These are phyloP conservation scores for Parapsyche elsis DNA, from an alignment of 1,140 invertebrate genomes.

Conservation along the genomic window DNA sequence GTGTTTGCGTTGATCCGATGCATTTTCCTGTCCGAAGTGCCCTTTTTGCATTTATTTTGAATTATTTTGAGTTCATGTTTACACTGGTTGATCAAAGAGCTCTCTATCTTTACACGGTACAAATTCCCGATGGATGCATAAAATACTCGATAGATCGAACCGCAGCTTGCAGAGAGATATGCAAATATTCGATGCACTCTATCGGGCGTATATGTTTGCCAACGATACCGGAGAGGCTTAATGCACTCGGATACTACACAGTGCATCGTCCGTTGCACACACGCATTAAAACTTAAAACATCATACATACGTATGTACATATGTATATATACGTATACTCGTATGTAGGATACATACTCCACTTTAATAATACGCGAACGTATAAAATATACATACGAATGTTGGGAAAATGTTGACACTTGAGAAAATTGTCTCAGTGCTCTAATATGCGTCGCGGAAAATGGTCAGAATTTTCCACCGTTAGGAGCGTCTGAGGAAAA, in stretches of 20 bases:
- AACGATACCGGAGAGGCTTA: slow-evolving; percentile 21
- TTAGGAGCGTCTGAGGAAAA: background rate
- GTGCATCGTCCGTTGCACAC: background rate
- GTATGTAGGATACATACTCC: background rate
- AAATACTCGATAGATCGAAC: slow-evolving; percentile 48
- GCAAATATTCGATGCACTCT: slow-evolving; percentile 50
- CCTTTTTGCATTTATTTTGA: background rate
- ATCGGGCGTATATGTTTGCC: slow-evolving; percentile 5
- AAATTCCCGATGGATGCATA: slow-evolving; percentile 28
- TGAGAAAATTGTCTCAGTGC: slow-evolving; percentile 14
- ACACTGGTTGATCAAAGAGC: slow-evolving; percentile 50
- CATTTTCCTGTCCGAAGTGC: background rate
- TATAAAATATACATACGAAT: background rate
- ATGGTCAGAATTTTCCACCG: slow-evolving; percentile 5
- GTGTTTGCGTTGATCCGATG: background rate
- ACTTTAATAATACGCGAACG: no score
- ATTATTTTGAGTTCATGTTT: slow-evolving; percentile 22
- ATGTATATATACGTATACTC: no score
- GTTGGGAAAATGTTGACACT: slow-evolving; percentile 5
- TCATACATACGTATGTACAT: background rate
- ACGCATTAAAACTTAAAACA: background rate
- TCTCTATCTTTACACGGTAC: slow-evolving; percentile 3
- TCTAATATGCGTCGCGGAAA: slow-evolving; percentile 18
- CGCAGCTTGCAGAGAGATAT: slow-evolving; percentile 42
- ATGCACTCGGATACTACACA: background rate